Base-by-base conservation (phyloP, 2,797 vertebrate genomes). In the Tapirus indicus region DNA sequence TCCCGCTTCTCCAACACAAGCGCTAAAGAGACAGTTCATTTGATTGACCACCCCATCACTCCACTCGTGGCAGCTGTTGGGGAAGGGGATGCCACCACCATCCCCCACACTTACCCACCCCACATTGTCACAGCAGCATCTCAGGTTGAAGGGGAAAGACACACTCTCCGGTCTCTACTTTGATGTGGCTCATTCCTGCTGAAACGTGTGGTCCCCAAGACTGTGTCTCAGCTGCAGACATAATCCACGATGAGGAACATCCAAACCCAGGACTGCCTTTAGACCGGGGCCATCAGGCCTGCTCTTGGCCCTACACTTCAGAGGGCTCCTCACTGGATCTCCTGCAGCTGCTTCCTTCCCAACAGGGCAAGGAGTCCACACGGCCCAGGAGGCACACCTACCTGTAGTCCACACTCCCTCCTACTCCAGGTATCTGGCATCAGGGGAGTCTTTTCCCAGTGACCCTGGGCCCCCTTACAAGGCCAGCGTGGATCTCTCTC, bases 191-290 rank as follows among this genome's bases (percentile, higher is more conserved):
- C 23, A 3, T 29, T 38, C n/a, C 68, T 52, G 16, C 3, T 35
- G 21, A 49, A 52, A 44, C 1, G 1, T 21, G 8, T 6, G 9
- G 32, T 41, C 5, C 80, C 60, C 20, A 12, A 47, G 35, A 20
- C 8, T 3, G n/a, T 9, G n/a, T 72, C 16, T 25, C 27, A 6
- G 47, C 3, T 27, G 7, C 18, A n/a, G 27, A 35, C 6, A 18
- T 1, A 9, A 27, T 11, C 62, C n/a, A 14, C 0, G 1, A 12
- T 9, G 8, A 72, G 25, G 58, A 25, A 1, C 35, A 29, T 5
- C 10, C 25, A 75, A 20, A 44, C 20, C 62, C 52, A 49, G 54
- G 16, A 20, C 9, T 6, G 49, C 41, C 14, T 20, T 20, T 5
- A 75, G 32, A 88, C 20, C 2, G 1, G 25, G 27, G 47, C 49